A percentile compares a stretch with the other conserved stretches of the same genome.
phyloP scores from a whole-genome alignment of 2,888 invertebrate species.

The Acanthopleura granulata region DNA sequence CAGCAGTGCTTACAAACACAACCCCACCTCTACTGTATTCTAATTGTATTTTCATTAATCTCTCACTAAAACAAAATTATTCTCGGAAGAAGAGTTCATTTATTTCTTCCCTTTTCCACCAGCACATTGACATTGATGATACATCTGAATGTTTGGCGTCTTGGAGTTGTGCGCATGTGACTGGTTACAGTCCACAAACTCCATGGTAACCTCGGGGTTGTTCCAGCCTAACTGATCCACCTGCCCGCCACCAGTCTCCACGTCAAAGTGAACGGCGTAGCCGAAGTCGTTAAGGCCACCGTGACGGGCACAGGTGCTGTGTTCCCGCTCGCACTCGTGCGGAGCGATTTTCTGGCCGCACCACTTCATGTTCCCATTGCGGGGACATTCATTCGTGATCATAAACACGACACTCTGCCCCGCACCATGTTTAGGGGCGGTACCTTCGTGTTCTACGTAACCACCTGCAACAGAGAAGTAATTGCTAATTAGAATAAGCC shows the following conservation, averaged over 20 bases:
- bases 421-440: conserved; percentile 21
- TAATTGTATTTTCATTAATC: too few relatives aligned
- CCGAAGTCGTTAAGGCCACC: conserved; percentile 30
- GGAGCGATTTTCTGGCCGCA: conserved; percentile 42
- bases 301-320: conserved; percentile 21
- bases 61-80: too few relatives aligned
- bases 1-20: too few relatives aligned
- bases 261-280: conserved; percentile 42
- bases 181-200: conserved; percentile 32
- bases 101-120: conserved; percentile 6
- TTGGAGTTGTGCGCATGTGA: conserved; percentile 19
- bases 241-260: conserved; percentile 40
- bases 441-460: conserved; percentile 43
- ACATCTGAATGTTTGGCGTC: conserved; percentile 31
- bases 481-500: too few relatives aligned
- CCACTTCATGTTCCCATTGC: conserved; percentile 45
- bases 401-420: conserved; percentile 40
- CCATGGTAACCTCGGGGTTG: conserved; percentile 48
- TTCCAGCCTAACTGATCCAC: conserved; percentile 37
- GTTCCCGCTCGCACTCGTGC: neutral
- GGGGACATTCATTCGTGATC: conserved; percentile 54
- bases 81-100: neutral
- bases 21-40: too few relatives aligned
- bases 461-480: conserved; percentile 39
- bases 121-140: conserved; percentile 33